Evolutionary conservation across 2,113 vertebrate species (phyloP), one percentile per base, ranked within the genome.

Genomic region (Bombycilla garrulus): DNA sequence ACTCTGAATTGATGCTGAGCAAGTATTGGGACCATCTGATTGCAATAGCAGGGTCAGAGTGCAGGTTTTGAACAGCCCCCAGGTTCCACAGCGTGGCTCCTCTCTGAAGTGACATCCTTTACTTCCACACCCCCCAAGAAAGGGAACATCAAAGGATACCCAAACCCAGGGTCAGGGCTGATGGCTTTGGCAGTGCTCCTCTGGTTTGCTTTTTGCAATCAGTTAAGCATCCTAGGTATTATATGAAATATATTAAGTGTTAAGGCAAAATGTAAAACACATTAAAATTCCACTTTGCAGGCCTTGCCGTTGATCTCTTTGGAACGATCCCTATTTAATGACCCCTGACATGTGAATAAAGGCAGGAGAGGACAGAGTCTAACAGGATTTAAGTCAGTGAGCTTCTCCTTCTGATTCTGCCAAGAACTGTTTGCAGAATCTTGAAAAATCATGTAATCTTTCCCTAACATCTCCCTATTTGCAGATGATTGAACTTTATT

Each of bases 401-500:
- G n/a, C 62, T 91, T 62, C 64, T 77, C 28, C 79, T 88, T 24
- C 65, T 73, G 44, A 57, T 90, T 88, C 85, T 92, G 93, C 88
- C 73, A 71, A 16, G 78, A 93, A 67, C 56, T 70, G 58, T 72
- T 80, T 62, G 72, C 72, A 88, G 80, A 94, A 64, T 66, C 79
- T 45, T 94, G 92, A 96, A 88, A 88, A 92, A 86, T 42, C 67
- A 26, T 51, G 76, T 93, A 64, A 73, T 88, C 65, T 74, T 94
- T 74, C 90, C 71, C 64, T 81, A 94, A 71, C 45, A 53, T 93
- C 80, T 93, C 90, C 35, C 64, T 86, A 9, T 81, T 88, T 93
- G 77, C 90, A 88, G 69, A 67, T 90, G 88, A 92, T 81, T 88
- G 36, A 88, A 88, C 60, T 88, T 92, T 71, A 93, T 88, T 71